Evolutionary conservation across 2,888 invertebrate species (phyloP).

Genomic region (Pelosia muscerda): DNA sequence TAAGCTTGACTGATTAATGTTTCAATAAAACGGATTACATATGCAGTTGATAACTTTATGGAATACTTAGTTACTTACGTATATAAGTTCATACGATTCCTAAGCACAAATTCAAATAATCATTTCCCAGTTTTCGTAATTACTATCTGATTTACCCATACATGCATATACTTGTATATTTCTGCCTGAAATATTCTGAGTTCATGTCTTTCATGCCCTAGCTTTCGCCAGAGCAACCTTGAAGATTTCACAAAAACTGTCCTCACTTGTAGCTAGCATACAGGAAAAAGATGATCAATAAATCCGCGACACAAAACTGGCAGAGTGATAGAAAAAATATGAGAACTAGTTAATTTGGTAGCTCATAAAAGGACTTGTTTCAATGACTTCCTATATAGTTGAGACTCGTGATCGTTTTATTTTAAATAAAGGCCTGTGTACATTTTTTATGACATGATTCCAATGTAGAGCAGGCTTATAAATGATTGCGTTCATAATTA

Average conservation of each 20-base stretch:
- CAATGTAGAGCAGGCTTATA: conserved; percentile 3
- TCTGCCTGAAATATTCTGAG: no score
- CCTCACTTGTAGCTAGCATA: not conserved
- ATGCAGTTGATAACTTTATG: not conserved
- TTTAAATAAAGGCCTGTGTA: conserved; percentile 7
- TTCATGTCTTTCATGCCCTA: no score
- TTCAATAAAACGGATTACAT: not conserved
- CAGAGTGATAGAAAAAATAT: conserved; percentile 3
- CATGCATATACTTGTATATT: not conserved
- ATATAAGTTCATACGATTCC: not conserved
- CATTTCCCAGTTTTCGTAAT: not conserved
- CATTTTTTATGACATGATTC: conserved; percentile 5
- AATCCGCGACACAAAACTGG: not conserved
- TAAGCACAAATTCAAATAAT: not conserved
- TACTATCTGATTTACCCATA: not conserved
- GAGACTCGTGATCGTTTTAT: conserved; percentile 8
- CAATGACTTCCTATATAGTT: not conserved
- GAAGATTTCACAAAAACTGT: not conserved
- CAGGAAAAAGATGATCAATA: not conserved
- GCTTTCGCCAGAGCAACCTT: not conserved
- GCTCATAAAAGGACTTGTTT: conserved; percentile 2
- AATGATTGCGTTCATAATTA: not conserved
- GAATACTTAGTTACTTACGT: not conserved
- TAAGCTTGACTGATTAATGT: not conserved
- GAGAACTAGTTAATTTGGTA: not conserved